Evolutionary conservation across 2,888 invertebrate species (phyloP).

Genomic region (Hyalella azteca): DNA sequence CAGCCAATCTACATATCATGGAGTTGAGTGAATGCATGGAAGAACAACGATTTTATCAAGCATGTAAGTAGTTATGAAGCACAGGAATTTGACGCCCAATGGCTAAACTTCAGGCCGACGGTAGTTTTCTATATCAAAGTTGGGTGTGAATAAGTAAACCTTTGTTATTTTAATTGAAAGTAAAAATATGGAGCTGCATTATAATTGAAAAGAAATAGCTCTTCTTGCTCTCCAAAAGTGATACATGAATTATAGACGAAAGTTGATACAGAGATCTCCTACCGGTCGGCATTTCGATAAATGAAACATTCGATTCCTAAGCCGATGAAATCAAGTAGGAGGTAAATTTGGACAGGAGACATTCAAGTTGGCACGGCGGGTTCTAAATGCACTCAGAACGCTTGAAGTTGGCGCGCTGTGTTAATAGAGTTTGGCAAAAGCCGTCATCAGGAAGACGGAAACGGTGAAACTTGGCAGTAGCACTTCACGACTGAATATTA

Average conservation of each 20-base stretch:
- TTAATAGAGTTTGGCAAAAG: slow-evolving; percentile 32
- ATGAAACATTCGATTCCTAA: neutral
- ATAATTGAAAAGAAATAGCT: too few species aligned
- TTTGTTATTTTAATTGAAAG: too few species aligned
- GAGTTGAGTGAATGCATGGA: neutral
- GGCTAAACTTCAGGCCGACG: too few species aligned
- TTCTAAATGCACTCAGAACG: slow-evolving; percentile 8
- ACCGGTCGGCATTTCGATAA: too few species aligned
- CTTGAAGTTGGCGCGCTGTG: slow-evolving; percentile 16
- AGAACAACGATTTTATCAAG: neutral
- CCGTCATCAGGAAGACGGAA: slow-evolving; percentile 9
- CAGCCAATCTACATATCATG: neutral
- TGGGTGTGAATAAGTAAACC: too few species aligned
- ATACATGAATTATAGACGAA: too few species aligned
- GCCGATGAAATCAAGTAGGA: neutral
- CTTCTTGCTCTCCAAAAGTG: too few species aligned
- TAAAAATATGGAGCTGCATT: too few species aligned
- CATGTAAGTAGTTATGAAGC: too few species aligned
- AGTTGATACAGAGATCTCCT: too few species aligned
- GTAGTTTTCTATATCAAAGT: too few species aligned
- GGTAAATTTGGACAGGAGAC: neutral
- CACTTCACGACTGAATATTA: slow-evolving; percentile 35
- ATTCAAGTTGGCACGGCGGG: slow-evolving; percentile 8
- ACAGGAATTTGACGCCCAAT: too few species aligned
- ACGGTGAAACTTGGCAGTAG: slow-evolving; percentile 27